These are phyloP conservation scores for Parotocinclus haroldoi DNA, from an alignment of 2,797 vertebrate species.

Conservation along the genomic window DNA sequence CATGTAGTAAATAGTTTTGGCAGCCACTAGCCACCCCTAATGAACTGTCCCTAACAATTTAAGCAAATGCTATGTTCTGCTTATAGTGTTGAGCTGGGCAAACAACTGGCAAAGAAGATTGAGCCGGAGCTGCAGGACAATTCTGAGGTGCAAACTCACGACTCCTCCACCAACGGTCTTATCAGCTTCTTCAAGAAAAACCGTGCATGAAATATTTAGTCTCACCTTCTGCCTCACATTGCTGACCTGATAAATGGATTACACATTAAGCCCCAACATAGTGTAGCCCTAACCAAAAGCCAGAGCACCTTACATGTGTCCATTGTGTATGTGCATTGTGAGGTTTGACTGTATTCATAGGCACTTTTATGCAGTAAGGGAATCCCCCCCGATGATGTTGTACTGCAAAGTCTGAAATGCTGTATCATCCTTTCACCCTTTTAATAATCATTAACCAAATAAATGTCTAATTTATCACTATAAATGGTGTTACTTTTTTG, in stretches of 20 bases:
- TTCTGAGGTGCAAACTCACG: slow-evolving; percentile 83
- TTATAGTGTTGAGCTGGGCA: slow-evolving; percentile 90
- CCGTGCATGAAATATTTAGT: slow-evolving; percentile 63
- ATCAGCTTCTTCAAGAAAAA: slow-evolving; percentile 95
- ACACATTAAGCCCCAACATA: slow-evolving; percentile 20
- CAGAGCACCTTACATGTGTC: slow-evolving; percentile 59
- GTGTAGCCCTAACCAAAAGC: slow-evolving; percentile 25
- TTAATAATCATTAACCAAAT: slow-evolving; percentile 51
- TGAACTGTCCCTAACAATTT: not conserved
- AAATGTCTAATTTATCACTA: slow-evolving; percentile 57
- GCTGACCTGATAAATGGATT: slow-evolving; percentile 19
- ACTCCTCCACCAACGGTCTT: slow-evolving; percentile 93
- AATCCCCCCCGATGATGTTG: slow-evolving; percentile 5
- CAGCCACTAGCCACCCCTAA: too few relatives aligned
- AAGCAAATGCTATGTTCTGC: not conserved
- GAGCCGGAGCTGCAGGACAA: slow-evolving; percentile 87
- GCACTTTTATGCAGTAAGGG: slow-evolving; percentile 34
- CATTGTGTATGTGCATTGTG: slow-evolving; percentile 38
- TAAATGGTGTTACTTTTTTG: not conserved
- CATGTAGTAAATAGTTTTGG: too few relatives aligned
- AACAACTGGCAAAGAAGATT: slow-evolving; percentile 95
- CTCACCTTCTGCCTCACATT: not conserved
- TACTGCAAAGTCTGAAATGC: slow-evolving; percentile 41
- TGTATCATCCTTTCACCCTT: slow-evolving; percentile 23
- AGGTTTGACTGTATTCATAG: slow-evolving; percentile 42